A percentile compares a stretch with the other conserved stretches of the same genome.
phyloP scores from a whole-genome alignment of 2,888 invertebrate genomes.

The Lasioglossum morio region DNA sequence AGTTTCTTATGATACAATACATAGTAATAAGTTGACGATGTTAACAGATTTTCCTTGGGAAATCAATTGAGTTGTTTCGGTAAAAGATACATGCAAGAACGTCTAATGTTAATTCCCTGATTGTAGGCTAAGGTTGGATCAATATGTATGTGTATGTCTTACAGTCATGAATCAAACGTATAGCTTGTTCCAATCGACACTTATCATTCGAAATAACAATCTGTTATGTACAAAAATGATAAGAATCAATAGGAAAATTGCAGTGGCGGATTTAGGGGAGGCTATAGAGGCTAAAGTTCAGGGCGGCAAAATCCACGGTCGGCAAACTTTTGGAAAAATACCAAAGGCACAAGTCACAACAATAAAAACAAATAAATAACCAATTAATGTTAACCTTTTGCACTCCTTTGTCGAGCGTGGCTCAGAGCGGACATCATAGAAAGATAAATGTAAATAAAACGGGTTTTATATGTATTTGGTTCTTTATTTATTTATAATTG shows the following conservation, averaged over 20 bases:
- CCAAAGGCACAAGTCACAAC: neutral
- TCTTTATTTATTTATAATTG: too few relatives aligned
- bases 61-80: conserved; percentile 5
- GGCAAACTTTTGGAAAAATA: too few relatives aligned
- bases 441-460: too few relatives aligned
- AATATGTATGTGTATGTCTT: conserved; percentile 5
- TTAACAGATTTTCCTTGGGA: neutral
- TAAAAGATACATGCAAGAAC: conserved; percentile 24
- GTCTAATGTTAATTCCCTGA: conserved; percentile 18
- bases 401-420: too few relatives aligned
- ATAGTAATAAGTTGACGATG: neutral
- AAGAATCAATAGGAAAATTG: neutral
- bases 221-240: neutral
- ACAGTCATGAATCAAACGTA: conserved; percentile 25
- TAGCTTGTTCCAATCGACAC: neutral
- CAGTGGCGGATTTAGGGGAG: neutral
- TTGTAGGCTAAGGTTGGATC: conserved; percentile 20
- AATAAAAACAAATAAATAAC: neutral
- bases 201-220: neutral
- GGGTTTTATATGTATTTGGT: too few relatives aligned
- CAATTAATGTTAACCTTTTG: too few relatives aligned
- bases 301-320: too few relatives aligned
- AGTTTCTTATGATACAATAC: conserved; percentile 48
- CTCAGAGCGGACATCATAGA: too few relatives aligned
- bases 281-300: too few relatives aligned